Evolutionary conservation across 2,888 invertebrate genomes (phyloP), one percentile per base, ranked within the genome.

Genomic region (Idaea aversata): DNA sequence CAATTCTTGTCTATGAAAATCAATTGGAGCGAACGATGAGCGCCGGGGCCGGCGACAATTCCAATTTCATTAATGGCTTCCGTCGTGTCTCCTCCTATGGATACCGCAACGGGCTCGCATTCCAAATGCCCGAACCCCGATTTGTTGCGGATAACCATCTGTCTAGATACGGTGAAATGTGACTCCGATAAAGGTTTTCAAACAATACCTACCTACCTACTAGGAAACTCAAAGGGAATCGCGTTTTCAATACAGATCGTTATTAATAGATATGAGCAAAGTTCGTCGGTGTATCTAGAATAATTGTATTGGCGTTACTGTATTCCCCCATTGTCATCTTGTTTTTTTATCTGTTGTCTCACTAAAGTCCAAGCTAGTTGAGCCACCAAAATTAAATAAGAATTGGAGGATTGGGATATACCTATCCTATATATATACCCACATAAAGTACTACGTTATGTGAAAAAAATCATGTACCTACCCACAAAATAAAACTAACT

Each of bases 1-100:
- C 87, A 89, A 91, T 89, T 88, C 86, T 83, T 86, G 85, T 85
- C 88, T 86, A 90, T 88, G 88, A 90, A 88, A 91, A 91, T 91
- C 89, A 90, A 90, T 91, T 90, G 90, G 79, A 81, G 83, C 78
- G 84, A 85, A 86, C 84, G 84, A 81, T 82, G 80, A 81, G 81
- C 80, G 77, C 76, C 78, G 83, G 78, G 80, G 79, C 81, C 82
- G 80, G 77, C 79, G 87, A 84, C 86, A 85, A 85, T 88, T 88
- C 83, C 87, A 87, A 88, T 89, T 87, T 87, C 85, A 86, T 88
- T 88, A 89, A 89, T 88, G 80, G 88, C 82, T 88, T 88, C 88
- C 88, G 85, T 77, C 79, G 83, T 78, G 80, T 72, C 75, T 75
- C 73, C 72, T 72, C 76, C 78, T 80, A 77, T 75, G 82, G 79